Base-by-base conservation (phyloP, 2,797 vertebrate genomes). In the Tangara arthus region DNA sequence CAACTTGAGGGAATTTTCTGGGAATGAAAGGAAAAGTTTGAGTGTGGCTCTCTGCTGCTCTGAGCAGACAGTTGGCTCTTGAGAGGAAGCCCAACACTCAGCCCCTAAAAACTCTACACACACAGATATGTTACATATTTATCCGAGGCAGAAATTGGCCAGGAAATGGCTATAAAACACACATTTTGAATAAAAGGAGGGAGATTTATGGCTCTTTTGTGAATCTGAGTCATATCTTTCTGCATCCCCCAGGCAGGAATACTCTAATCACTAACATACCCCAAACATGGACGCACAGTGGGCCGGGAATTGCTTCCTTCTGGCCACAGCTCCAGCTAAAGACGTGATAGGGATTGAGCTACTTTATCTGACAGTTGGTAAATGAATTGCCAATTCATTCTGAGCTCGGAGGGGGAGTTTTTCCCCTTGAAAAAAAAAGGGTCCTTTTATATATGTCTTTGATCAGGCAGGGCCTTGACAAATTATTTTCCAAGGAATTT, bases 181-280 rank as follows among this genome's bases (percentile, higher is more conserved):
- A 98, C 97, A 98, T 97, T 98, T 97, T 95, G 97, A 98, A 98
- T 97, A 98, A 97, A 97, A 97, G 59, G 82, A 87, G 72, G 94
- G 97, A 98, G 98, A 98, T 98, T 98, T 98, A 98, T 98, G 97
- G 93, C 90, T 95, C 94, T 97, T 97, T 97, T 97, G 97, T 37
- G 69, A 98, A 97, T 98, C 97, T 97, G 97, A 98, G 97, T 98
- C 97, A 97, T 97, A 97, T 97, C 97, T 97, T 94, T 97, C 97
- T 95, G 95, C 96, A 96, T 98, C 97, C 97, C 97, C 96, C 94
- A 93, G 96, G 97, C 97, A 97, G 93, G 93, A 96, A 95, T 91
- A 95, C 95, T 88, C 97, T 98, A 98, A 98, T 98, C 97, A 98
- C 97, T 98, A 98, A 98, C 98, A 98, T 98, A 97, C 97, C 96